These are phyloP conservation scores for Drosophila paulistorum DNA, from an alignment of 1,140 invertebrate species.

Conservation along the genomic window DNA sequence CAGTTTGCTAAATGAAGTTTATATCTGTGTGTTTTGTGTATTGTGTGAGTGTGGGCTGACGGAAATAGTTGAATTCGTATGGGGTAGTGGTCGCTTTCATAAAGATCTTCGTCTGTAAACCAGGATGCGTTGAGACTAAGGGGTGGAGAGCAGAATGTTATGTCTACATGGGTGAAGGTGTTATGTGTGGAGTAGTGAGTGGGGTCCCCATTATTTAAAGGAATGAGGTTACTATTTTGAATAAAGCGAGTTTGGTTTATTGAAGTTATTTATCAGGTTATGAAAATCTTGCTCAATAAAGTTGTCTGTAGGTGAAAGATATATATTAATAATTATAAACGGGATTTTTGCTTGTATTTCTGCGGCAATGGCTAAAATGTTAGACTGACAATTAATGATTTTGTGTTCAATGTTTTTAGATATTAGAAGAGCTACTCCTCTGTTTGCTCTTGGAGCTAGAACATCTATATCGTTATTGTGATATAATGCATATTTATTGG, in stretches of 20 bases:
- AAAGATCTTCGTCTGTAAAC: background rate
- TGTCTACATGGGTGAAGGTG: no score
- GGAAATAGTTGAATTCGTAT: slow-evolving; percentile 14
- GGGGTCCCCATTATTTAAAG: no score
- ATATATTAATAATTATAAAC: slow-evolving; percentile 3
- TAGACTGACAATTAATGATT: background rate
- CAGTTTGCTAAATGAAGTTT: no score
- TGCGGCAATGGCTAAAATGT: slow-evolving; percentile 13
- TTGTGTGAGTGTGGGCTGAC: background rate
- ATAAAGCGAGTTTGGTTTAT: no score
- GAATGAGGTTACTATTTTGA: no score
- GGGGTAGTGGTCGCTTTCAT: background rate
- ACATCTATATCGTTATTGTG: slow-evolving; percentile 15
- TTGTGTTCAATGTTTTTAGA: slow-evolving; percentile 3
- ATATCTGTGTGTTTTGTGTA: no score
- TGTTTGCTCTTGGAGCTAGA: background rate
- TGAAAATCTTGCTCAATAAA: background rate
- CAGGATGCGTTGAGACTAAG: no score
- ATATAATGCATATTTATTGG: background rate
- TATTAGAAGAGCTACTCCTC: no score
- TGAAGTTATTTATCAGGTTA: no score
- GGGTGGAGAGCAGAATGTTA: no score
- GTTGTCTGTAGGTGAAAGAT: slow-evolving; percentile 11
- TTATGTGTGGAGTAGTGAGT: no score
- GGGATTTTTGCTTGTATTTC: slow-evolving; percentile 12